Evolutionary conservation across 2,113 vertebrate genomes (phyloP).

Genomic region (Calonectris borealis): DNA sequence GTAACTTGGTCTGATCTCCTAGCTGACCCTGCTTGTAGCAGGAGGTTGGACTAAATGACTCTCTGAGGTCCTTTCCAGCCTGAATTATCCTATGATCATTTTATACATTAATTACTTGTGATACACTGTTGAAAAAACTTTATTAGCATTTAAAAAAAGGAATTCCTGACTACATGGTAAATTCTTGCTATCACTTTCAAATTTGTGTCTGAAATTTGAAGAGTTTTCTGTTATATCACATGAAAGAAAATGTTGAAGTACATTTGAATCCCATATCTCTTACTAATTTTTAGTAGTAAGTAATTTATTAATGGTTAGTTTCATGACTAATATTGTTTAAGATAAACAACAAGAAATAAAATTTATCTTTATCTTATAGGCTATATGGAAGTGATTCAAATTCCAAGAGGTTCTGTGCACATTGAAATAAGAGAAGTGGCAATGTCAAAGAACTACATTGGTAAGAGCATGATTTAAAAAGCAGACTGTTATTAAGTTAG

Average conservation of each 20-base stretch:
- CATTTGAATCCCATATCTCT: neutral
- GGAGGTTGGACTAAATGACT: neutral
- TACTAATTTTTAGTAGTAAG: neutral
- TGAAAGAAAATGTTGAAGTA: neutral
- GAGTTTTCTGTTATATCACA: neutral
- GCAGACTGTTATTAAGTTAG: neutral
- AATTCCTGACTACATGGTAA: neutral
- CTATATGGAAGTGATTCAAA: conserved; percentile 96
- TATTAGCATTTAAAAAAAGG: neutral
- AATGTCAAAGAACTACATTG: conserved; percentile 96
- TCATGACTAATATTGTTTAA: neutral
- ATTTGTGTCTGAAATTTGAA: neutral
- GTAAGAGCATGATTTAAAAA: conserved; percentile 74
- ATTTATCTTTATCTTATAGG: conserved; percentile 77
- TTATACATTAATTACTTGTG: neutral
- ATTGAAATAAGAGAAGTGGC: conserved; percentile 93
- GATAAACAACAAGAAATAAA: neutral
- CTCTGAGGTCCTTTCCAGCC: neutral
- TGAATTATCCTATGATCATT: neutral
- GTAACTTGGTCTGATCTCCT: neutral
- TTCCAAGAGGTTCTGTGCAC: conserved; percentile 96
- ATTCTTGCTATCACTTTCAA: neutral
- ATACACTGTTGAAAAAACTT: neutral
- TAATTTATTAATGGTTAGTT: neutral
- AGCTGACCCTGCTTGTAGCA: neutral